Evolutionary conservation across 2,113 vertebrate genomes (phyloP).

Genomic region (Phocoena sinus): DNA sequence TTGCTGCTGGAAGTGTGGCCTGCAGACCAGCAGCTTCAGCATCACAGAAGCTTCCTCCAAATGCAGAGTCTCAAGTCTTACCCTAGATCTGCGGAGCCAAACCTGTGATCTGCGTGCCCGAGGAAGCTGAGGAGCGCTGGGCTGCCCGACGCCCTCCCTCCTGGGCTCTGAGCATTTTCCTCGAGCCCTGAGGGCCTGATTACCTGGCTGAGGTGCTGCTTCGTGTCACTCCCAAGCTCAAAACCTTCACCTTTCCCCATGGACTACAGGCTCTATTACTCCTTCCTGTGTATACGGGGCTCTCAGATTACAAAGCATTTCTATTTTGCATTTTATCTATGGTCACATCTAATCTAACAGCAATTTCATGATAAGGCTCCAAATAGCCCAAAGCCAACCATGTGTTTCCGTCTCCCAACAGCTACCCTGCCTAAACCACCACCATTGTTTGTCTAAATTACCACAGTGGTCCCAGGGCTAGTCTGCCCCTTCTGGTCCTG

Average conservation of each 20-base stretch:
- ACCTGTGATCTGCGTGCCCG: neutral
- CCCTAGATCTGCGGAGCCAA: neutral
- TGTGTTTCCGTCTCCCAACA: neutral
- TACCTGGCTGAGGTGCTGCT: neutral
- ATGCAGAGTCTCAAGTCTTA: neutral
- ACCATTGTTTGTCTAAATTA: neutral
- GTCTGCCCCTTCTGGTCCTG: neutral
- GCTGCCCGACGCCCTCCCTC: neutral
- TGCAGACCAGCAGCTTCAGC: neutral
- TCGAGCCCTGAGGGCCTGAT: fast-evolving
- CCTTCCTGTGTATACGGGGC: too few species aligned
- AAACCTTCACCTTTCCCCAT: neutral
- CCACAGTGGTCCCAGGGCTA: neutral
- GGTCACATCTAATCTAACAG: neutral
- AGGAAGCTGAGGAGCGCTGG: neutral
- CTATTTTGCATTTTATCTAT: neutral
- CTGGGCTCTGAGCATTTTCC: neutral
- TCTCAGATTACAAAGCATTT: neutral
- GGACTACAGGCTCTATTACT: too few species aligned
- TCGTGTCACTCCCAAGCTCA: neutral
- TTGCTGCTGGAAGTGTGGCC: neutral
- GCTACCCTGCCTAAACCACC: neutral
- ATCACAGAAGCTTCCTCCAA: neutral
- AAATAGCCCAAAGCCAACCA: neutral
- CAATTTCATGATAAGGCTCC: neutral